These are phyloP conservation scores for Arge pagana DNA, from an alignment of 2,888 invertebrate genomes.

Conservation along the genomic window DNA sequence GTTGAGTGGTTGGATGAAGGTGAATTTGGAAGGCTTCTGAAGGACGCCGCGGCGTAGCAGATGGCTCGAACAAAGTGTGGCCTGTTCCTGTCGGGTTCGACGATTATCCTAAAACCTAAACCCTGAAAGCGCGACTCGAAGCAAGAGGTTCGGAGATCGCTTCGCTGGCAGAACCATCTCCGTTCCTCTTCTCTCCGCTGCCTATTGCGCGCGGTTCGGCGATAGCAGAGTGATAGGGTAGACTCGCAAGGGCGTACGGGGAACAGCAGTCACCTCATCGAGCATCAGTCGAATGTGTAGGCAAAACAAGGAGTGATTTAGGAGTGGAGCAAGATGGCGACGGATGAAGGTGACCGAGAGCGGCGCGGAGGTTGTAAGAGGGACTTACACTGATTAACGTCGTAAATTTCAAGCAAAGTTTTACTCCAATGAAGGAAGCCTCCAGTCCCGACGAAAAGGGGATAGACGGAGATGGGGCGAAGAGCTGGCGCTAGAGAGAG, in stretches of 20 bases:
- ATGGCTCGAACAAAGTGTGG: too few species aligned
- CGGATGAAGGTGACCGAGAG: background rate
- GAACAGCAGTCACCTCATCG: constrained; percentile 30
- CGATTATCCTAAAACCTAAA: too few species aligned
- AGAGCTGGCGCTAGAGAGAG: background rate
- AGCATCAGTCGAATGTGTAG: constrained; percentile 33
- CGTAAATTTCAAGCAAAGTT: constrained; percentile 32
- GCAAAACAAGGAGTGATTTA: constrained; percentile 32
- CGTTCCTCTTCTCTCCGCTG: too few species aligned
- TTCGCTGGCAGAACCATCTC: constrained; percentile 15
- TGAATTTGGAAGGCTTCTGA: too few species aligned
- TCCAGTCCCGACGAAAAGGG: constrained; percentile 9
- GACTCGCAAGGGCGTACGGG: too few species aligned
- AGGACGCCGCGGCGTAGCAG: too few species aligned
- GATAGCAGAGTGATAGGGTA: too few species aligned
- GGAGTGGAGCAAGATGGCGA: constrained; percentile 20
- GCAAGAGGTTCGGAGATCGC: too few species aligned
- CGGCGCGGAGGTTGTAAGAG: constrained; percentile 20
- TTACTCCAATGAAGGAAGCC: constrained; percentile 23
- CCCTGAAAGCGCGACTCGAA: too few species aligned
- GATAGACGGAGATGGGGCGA: background rate
- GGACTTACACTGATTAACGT: constrained; percentile 35
- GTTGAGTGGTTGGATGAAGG: too few species aligned
- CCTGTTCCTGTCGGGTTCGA: too few species aligned
- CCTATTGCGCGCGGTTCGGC: too few species aligned